These are phyloP conservation scores for Agriopis marginaria DNA, from an alignment of 2,888 invertebrate genomes.

Conservation along the genomic window DNA sequence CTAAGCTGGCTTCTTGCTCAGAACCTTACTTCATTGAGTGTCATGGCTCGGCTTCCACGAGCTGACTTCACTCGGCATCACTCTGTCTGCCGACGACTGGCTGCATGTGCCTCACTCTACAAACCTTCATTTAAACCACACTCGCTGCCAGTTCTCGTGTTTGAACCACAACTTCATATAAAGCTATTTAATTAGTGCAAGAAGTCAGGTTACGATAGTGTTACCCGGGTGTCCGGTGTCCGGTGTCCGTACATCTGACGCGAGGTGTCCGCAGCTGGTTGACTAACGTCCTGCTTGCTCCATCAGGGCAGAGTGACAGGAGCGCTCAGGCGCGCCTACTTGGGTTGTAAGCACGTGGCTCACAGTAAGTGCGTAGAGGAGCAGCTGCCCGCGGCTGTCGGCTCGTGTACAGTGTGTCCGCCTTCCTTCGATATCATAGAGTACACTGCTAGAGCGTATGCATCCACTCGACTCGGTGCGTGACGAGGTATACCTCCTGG, in stretches of 20 bases:
- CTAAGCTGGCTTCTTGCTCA: conserved; percentile 27
- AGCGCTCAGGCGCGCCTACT: conserved; percentile 84
- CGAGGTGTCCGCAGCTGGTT: not conserved
- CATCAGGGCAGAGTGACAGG: conserved; percentile 84
- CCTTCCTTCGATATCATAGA: too few relatives aligned
- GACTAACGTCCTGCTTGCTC: conserved; percentile 50
- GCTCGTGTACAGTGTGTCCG: too few relatives aligned
- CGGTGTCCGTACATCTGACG: not conserved
- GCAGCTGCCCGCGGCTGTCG: too few relatives aligned
- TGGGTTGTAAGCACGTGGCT: conserved; percentile 85
- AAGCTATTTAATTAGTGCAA: conserved; percentile 3
- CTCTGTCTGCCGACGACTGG: too few relatives aligned
- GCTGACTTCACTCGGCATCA: not conserved
- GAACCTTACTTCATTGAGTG: too few relatives aligned
- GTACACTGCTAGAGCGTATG: too few relatives aligned
- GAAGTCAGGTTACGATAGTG: conserved; percentile 18
- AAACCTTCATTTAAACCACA: too few relatives aligned
- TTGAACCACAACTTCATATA: not conserved
- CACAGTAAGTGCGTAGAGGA: conserved; percentile 84
- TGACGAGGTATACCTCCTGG: too few relatives aligned
- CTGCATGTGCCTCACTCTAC: too few relatives aligned
- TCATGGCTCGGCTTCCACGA: not conserved
- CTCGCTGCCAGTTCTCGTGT: too few relatives aligned
- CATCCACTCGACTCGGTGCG: too few relatives aligned
- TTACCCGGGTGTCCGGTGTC: not conserved